Percentiles rank a stretch among this genome's conserved stretches.
Evolutionary conservation across 2,113 vertebrate species (phyloP).

Genomic region (Callaeas wilsoni): DNA sequence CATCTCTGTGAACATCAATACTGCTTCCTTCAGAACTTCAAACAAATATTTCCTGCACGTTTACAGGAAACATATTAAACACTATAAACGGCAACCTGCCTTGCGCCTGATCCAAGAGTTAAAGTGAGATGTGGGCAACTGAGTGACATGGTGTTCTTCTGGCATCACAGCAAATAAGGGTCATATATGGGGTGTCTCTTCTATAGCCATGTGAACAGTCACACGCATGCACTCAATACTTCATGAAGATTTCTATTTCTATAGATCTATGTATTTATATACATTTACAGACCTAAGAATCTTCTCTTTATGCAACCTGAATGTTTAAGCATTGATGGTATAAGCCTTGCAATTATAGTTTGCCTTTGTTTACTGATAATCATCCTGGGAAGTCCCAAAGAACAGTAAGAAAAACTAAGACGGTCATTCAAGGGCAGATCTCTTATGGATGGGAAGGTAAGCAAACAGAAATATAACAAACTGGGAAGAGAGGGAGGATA

Average conservation of each 20-base stretch:
- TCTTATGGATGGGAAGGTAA: neutral
- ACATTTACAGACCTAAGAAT: neutral
- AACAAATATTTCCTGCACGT: conserved; percentile 70
- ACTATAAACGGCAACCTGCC: conserved; percentile 58
- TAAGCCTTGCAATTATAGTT: neutral
- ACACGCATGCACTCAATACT: neutral
- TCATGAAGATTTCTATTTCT: neutral
- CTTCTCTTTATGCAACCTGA: neutral
- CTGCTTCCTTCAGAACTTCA: conserved; percentile 71
- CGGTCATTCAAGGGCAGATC: neutral
- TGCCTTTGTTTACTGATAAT: neutral
- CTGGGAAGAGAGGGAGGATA: neutral
- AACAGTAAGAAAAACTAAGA: neutral
- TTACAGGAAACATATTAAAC: conserved; percentile 71
- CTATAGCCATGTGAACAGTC: neutral
- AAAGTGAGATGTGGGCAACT: neutral
- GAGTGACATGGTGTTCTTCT: neutral
- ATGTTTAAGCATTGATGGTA: neutral
- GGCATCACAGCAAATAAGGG: neutral
- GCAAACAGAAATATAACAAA: neutral
- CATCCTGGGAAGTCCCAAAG: neutral
- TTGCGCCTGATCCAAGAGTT: conserved; percentile 30
- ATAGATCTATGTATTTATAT: neutral
- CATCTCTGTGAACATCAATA: conserved; percentile 69
- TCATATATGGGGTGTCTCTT: neutral